A percentile compares a stretch with the other conserved stretches of the same genome.
Evolutionary conservation across 2,888 invertebrate species (phyloP).

Genomic region (Eledone cirrhosa): DNA sequence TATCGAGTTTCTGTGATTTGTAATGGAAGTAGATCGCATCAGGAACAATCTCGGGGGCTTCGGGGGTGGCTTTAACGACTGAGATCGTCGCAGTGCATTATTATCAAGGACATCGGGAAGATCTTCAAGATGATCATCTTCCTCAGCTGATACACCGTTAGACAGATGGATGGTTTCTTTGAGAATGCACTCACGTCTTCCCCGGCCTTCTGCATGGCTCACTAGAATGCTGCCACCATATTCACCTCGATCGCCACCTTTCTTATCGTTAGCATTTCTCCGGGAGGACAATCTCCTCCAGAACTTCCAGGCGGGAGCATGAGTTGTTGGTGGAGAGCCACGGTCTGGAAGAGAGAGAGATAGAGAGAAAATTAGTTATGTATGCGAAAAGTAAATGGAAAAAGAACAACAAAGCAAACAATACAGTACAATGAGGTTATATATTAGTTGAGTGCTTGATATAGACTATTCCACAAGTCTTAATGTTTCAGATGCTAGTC

Average conservation of each 20-base stretch:
- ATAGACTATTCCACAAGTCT: too few species aligned
- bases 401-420: too few species aligned
- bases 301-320: conserved; percentile 48
- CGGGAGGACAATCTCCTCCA: conserved; percentile 49
- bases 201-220: neutral
- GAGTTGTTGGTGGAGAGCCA: conserved; percentile 31
- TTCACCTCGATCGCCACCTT: conserved; percentile 28
- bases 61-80: conserved; percentile 53
- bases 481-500: too few species aligned
- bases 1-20: conserved; percentile 46
- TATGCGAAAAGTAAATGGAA: too few species aligned
- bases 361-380: neutral
- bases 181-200: neutral
- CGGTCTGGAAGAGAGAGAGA: conserved; percentile 31
- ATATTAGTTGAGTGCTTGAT: too few species aligned
- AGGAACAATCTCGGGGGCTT: conserved; percentile 59
- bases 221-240: conserved; percentile 26
- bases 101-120: conserved; percentile 50
- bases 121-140: conserved; percentile 30
- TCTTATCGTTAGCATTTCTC: conserved; percentile 30
- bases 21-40: conserved; percentile 48
- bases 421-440: too few species aligned
- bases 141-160: conserved; percentile 14
- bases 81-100: conserved; percentile 42
- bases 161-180: conserved; percentile 3